These are phyloP conservation scores for Catocala nupta DNA, from an alignment of 2,888 invertebrate genomes.

Conservation along the genomic window DNA sequence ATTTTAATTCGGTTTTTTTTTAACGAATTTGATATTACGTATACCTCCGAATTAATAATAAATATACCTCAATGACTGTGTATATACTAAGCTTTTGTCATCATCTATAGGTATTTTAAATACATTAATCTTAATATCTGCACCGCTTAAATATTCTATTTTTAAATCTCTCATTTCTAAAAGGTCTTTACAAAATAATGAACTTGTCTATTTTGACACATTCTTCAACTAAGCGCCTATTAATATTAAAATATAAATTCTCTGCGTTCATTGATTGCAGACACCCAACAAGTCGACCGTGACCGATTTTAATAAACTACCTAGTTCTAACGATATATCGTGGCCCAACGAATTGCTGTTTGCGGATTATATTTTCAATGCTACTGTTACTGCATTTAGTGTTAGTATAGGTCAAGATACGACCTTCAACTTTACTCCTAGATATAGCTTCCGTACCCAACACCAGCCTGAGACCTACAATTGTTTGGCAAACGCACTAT, in stretches of 20 bases:
- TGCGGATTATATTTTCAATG: slow-evolving; percentile 38
- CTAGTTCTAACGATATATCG: slow-evolving; percentile 33
- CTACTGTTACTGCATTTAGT: slow-evolving; percentile 17
- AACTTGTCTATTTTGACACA: too few species aligned
- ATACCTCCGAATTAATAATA: too few species aligned
- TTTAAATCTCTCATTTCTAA: too few species aligned
- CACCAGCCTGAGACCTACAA: too few species aligned
- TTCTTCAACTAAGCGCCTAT: slow-evolving; percentile 8
- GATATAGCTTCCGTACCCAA: background rate
- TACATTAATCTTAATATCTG: too few species aligned
- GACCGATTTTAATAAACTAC: slow-evolving; percentile 52
- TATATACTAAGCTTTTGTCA: too few species aligned
- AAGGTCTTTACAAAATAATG: too few species aligned
- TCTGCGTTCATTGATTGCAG: slow-evolving; percentile 30
- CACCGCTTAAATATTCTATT: too few species aligned
- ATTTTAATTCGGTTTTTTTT: too few species aligned
- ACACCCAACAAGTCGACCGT: slow-evolving; percentile 51
- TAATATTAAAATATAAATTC: slow-evolving; percentile 31
- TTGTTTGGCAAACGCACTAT: slow-evolving; percentile 13
- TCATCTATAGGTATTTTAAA: too few species aligned
- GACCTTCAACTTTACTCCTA: slow-evolving; percentile 32
- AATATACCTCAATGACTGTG: too few species aligned
- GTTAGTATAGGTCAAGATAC: slow-evolving; percentile 20
- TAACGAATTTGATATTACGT: too few species aligned
- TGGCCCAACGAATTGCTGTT: slow-evolving; percentile 36